Evolutionary conservation across 2,113 vertebrate genomes (phyloP), one percentile per base, ranked within the genome.

Genomic region (Neofelis nebulosa): DNA sequence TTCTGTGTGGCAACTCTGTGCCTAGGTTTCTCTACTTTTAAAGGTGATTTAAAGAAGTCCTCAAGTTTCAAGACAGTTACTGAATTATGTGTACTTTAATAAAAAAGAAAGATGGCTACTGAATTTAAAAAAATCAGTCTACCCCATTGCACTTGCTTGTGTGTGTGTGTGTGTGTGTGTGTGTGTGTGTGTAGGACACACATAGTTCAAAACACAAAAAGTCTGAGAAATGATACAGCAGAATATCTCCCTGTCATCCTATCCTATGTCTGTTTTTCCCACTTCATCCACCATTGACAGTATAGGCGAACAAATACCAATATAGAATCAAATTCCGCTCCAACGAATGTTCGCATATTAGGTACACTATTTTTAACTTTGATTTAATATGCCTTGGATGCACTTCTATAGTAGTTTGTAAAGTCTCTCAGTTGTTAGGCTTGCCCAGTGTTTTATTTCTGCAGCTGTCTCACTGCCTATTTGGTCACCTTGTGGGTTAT

Each of bases 11-110:
- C 21, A 18, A 33, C 9, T 25, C 18, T 31, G 0, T 74, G 29
- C 12, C 61, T 89, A 21, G 3, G 23, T 66, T 76, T 95, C 11
- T 8, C n/a, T 65, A 18, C n/a, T 50, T 27, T 66, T 45, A 71
- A 91, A 91, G 48, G 38, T 45, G 6, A 71, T 4, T 31, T 45
- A 38, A 76, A 50, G 38, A 97, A 89, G 48, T 80, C 36, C 31
- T 93, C 66, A 93, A 36, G 25, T 15, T 76, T 84, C 27, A 45
- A 78, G 73, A 78, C 52, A 82, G 73, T 94, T 90, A 69, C 18
- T 48, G 57, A 79, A 31, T 84, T 87, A 25, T 45, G 73, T 76
- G 29, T 45, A 76, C 3, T 76, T 45, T 16, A 45, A 29, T 76
- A 45, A 76, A 76, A 45, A 27, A 45, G 45, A 76, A 65, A 76